Evolutionary conservation across 2,888 invertebrate species (phyloP), one percentile per base, ranked within the genome.

Genomic region (Drosophila bunnanda): DNA sequence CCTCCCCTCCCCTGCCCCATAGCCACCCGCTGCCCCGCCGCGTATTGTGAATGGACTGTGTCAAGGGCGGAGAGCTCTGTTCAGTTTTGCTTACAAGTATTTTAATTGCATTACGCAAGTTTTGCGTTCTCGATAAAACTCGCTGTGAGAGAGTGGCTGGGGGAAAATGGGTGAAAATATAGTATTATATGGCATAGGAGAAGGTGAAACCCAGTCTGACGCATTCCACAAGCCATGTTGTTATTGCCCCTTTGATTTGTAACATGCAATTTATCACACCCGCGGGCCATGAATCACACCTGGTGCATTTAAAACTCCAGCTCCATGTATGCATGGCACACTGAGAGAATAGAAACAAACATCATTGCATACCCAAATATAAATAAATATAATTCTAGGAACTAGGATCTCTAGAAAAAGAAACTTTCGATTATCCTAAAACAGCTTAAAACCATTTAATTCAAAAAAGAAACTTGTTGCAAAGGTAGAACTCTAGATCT

Each of bases 91-190:
- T 68, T 69, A 50, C 55, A 68, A 48, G 69, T 50, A 69, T 48
- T 75, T 69, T 82, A 79, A 84, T 84, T 82, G 73, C 73, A 85
- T 82, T 82, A 88, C 82, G 85, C 73, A 88, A 82, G 68, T 48
- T 52, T 71, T 78, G 15, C 46, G 69, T 67, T 67, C 66, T 68
- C 38, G 22, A 55, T 68, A 68, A 67, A 67, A 55, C 44, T 54
- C 36, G 48, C 56, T 25, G 59, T 25, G 59, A 39, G 53, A 58
- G 58, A 46, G 50, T 69, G 60, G 46, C 56, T 58, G 58, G 4
- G 3, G 9, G 13, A 4, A 46, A 15, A 10, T 15, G 12, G 13
- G 12, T n/a, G 9, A 25, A 38, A 54, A 56, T 50, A 50, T 50
- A 56, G 30, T 41, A 69, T 69, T 65, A 62, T 66, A 77, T 20